These are phyloP conservation scores for Ennomos erosarius DNA, from an alignment of 2,888 invertebrate species.

Conservation along the genomic window DNA sequence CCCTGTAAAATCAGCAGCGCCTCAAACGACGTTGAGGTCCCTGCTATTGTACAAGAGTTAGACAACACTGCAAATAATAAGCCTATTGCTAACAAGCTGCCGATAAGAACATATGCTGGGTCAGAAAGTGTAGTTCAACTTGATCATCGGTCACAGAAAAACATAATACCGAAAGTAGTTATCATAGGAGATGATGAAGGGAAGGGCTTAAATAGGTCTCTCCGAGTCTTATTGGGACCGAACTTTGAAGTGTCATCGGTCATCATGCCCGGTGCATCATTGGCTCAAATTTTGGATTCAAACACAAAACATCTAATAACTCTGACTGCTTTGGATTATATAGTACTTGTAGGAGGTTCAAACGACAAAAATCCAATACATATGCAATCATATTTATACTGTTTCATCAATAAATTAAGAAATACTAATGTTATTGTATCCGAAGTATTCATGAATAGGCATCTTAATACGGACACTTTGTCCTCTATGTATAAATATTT, in stretches of 20 bases:
- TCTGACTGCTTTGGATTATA: background rate
- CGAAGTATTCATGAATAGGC: background rate
- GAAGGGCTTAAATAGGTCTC: slow-evolving; percentile 1
- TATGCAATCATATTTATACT: background rate
- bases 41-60: no score
- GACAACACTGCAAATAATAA: no score
- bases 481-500: background rate
- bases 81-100: no score
- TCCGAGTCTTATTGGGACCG: background rate
- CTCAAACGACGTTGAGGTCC: no score
- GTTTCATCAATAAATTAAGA: background rate
- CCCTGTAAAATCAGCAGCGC: no score
- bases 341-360: background rate
- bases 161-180: background rate
- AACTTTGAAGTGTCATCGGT: background rate
- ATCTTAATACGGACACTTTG: background rate
- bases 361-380: background rate
- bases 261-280: background rate
- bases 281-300: background rate
- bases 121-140: no score
- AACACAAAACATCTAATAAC: background rate
- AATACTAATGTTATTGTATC: background rate
- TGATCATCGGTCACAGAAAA: no score
- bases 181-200: slow-evolving; percentile 5
- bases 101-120: no score